These are phyloP conservation scores for Metalampra italica DNA, from an alignment of 2,888 invertebrate species.

Conservation along the genomic window DNA sequence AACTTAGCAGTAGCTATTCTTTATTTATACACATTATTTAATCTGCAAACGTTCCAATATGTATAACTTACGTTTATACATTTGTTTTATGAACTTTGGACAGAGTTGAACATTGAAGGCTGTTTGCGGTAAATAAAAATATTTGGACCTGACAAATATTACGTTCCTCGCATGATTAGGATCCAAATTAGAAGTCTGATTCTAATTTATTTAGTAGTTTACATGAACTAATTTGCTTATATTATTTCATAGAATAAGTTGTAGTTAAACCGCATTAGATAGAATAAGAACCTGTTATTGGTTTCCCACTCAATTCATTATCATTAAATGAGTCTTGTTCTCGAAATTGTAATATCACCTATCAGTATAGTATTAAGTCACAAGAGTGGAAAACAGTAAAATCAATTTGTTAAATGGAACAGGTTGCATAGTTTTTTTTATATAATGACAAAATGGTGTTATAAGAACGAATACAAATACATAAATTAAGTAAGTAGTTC, in stretches of 20 bases:
- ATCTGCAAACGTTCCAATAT: constrained; percentile 59
- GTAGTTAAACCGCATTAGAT: constrained; percentile 28
- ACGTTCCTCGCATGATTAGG: constrained; percentile 55
- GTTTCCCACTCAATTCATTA: constrained; percentile 13
- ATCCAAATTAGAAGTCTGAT: constrained; percentile 75
- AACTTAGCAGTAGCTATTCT: constrained; percentile 58
- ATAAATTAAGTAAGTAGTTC: background rate
- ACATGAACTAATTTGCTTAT: constrained; percentile 38
- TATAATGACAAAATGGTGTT: constrained; percentile 17
- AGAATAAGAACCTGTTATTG: constrained; percentile 34
- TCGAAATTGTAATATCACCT: background rate
- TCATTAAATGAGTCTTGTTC: background rate
- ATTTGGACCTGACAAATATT: constrained; percentile 37
- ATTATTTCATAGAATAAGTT: constrained; percentile 50
- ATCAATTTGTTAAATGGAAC: background rate
- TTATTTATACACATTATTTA: constrained; percentile 35
- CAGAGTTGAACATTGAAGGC: constrained; percentile 15
- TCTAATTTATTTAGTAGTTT: constrained; percentile 65
- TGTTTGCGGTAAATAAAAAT: constrained; percentile 33
- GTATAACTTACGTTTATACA: constrained; percentile 37
- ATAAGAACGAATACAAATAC: constrained; percentile 2
- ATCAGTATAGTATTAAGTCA: background rate
- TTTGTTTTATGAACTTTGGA: constrained; percentile 50
- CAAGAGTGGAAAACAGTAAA: constrained; percentile 2
- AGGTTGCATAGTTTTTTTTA: constrained; percentile 5